Conservation (phyloP, 2,888 invertebrate species). For the Pseudococcus jackbeardsleyi region DNA sequence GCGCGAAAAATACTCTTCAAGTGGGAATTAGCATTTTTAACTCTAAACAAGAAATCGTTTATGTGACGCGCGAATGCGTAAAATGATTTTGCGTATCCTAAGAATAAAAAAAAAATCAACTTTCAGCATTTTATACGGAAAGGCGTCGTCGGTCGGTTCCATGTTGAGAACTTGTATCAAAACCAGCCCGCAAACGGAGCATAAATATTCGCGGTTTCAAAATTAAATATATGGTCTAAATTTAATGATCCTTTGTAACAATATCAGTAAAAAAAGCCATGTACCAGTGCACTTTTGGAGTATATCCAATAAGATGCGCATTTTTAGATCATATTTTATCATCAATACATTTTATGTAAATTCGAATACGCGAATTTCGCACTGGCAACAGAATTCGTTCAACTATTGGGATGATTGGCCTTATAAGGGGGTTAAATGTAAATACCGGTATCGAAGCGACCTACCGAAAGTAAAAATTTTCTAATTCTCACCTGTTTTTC, state of each 20-base stretch:
- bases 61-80: conserved; percentile 25
- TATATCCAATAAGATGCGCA: neutral
- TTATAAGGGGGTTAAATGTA: neutral
- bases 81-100: neutral
- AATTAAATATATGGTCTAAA: neutral
- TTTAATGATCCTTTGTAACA: neutral
- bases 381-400: neutral
- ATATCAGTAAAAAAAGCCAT: conserved; percentile 19
- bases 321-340: conserved; percentile 23
- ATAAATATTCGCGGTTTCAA: neutral
- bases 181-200: neutral
- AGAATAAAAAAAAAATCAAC: neutral
- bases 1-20: conserved; percentile 30
- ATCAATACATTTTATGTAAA: neutral
- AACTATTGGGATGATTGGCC: neutral
- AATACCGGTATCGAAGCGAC: neutral
- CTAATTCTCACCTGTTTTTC: conserved; percentile 11
- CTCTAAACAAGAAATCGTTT: conserved; percentile 15
- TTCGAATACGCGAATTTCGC: neutral
- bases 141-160: neutral
- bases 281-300: neutral
- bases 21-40: conserved; percentile 44
- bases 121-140: neutral
- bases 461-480: neutral
- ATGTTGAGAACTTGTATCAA: neutral